phyloP scores from a whole-genome alignment of 2,888 invertebrate genomes.

The Thecocarcelia acutangulata region DNA sequence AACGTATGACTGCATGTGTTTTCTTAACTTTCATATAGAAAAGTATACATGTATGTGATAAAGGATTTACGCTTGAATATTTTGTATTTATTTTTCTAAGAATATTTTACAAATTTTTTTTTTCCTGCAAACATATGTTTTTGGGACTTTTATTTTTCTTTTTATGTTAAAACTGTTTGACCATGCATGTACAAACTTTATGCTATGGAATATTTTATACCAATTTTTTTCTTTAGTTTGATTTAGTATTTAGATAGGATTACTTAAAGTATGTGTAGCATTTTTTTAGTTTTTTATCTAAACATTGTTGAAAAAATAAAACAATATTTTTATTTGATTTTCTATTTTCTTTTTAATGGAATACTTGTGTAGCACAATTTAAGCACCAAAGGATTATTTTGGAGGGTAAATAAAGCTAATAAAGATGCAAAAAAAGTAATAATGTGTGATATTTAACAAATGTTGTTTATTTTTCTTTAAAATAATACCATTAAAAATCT shows the following conservation, averaged over 20 bases:
- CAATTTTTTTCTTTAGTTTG: constrained; percentile 32
- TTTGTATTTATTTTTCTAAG: constrained; percentile 61
- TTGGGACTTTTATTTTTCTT: constrained; percentile 4
- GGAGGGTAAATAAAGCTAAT: not conserved
- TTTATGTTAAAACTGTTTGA: constrained; percentile 38
- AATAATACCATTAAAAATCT: constrained; percentile 4
- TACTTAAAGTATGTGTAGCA: constrained; percentile 40
- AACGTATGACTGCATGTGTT: constrained; percentile 17
- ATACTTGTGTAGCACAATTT: constrained; percentile 47
- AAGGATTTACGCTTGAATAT: constrained; percentile 66
- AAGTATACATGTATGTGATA: constrained; percentile 49
- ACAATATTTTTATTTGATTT: constrained; percentile 25
- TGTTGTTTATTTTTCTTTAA: constrained; percentile 14
- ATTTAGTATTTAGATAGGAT: constrained; percentile 62
- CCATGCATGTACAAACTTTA: constrained; percentile 34
- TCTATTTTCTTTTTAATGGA: constrained; percentile 52
- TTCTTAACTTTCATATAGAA: constrained; percentile 24
- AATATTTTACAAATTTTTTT: constrained; percentile 9
- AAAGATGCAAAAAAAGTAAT: constrained; percentile 15
- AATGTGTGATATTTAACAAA: constrained; percentile 56
- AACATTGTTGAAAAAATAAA: constrained; percentile 3
- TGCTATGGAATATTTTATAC: constrained; percentile 30
- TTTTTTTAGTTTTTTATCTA: constrained; percentile 7
- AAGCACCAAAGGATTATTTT: constrained; percentile 56
- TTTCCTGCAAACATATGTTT: too few relatives aligned